Evolutionary conservation across 1,140 invertebrate species (phyloP).

Genomic region (Aethina tumida): DNA sequence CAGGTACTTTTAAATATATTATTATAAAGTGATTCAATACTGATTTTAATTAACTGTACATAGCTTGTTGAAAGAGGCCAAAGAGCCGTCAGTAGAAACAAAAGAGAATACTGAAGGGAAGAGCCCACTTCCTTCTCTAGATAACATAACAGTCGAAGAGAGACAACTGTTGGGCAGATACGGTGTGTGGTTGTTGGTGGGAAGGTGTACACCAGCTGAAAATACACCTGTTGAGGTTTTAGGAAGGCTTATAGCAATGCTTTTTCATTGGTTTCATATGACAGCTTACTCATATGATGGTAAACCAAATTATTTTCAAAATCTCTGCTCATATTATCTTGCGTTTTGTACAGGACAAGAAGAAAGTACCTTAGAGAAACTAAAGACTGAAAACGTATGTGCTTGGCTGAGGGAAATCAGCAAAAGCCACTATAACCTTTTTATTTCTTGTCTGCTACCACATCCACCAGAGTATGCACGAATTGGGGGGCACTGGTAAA

Average conservation of each 20-base stretch:
- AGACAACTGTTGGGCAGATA: slow-evolving; percentile 86
- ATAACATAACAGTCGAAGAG: slow-evolving; percentile 64
- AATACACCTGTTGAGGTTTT: slow-evolving; percentile 81
- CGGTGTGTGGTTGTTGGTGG: slow-evolving; percentile 93
- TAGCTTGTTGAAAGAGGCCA: slow-evolving; percentile 68
- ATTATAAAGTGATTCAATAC: too few species aligned
- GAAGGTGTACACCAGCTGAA: slow-evolving; percentile 78
- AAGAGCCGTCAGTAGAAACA: slow-evolving; percentile 54
- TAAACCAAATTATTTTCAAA: slow-evolving; percentile 43
- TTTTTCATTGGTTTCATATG: slow-evolving; percentile 99
- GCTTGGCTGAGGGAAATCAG: slow-evolving; percentile 82
- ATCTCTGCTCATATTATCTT: slow-evolving; percentile 41
- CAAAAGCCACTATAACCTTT: slow-evolving; percentile 79
- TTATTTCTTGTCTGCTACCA: slow-evolving; percentile 73
- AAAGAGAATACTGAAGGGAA: slow-evolving; percentile 29
- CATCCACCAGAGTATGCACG: slow-evolving; percentile 82
- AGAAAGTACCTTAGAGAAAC: slow-evolving; percentile 76
- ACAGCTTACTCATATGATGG: slow-evolving; percentile 94
- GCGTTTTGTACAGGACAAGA: slow-evolving; percentile 52
- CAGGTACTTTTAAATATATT: slow-evolving; percentile 52
- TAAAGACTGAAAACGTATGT: slow-evolving; percentile 91
- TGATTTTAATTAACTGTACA: background rate
- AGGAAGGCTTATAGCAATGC: slow-evolving; percentile 84
- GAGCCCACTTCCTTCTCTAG: slow-evolving; percentile 33
- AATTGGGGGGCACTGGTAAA: slow-evolving; percentile 88